These are phyloP conservation scores for Nemotelus nigrinus DNA, from an alignment of 2,888 invertebrate genomes.

Conservation along the genomic window DNA sequence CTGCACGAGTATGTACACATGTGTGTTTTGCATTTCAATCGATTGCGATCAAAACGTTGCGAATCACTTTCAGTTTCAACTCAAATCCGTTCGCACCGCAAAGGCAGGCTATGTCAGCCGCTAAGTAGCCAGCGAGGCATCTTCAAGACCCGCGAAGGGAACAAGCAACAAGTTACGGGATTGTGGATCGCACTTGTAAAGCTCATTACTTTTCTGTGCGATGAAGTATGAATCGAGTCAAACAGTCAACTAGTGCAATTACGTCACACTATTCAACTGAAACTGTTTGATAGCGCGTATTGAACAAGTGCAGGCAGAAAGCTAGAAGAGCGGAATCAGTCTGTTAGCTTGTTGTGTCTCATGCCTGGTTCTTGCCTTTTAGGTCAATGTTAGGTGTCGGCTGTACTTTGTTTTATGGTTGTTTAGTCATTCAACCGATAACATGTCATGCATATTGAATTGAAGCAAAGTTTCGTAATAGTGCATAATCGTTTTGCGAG, in stretches of 20 bases:
- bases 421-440: slow-evolving; percentile 5
- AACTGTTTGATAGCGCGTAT: slow-evolving; percentile 1
- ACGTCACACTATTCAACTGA: slow-evolving; percentile 1
- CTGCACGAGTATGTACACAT: not conserved
- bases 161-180: too few relatives aligned
- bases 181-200: too few relatives aligned
- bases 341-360: not conserved
- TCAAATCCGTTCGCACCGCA: too few relatives aligned
- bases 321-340: not conserved
- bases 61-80: slow-evolving; percentile 14
- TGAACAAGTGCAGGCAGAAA: not conserved
- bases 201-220: too few relatives aligned
- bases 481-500: too few relatives aligned
- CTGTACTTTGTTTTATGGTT: slow-evolving; percentile 6
- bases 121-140: too few relatives aligned
- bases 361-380: slow-evolving; percentile 12
- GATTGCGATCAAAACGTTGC: slow-evolving; percentile 25
- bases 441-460: slow-evolving; percentile 16
- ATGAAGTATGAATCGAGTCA: not conserved
- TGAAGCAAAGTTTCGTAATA: not conserved
- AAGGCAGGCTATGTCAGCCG: too few relatives aligned
- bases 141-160: too few relatives aligned
- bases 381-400: slow-evolving; percentile 37
- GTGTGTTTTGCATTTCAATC: slow-evolving; percentile 27
- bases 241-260: slow-evolving; percentile 21